Evolutionary conservation across 2,888 invertebrate genomes (phyloP).

Genomic region (Caenorhabditis parvicauda): DNA sequence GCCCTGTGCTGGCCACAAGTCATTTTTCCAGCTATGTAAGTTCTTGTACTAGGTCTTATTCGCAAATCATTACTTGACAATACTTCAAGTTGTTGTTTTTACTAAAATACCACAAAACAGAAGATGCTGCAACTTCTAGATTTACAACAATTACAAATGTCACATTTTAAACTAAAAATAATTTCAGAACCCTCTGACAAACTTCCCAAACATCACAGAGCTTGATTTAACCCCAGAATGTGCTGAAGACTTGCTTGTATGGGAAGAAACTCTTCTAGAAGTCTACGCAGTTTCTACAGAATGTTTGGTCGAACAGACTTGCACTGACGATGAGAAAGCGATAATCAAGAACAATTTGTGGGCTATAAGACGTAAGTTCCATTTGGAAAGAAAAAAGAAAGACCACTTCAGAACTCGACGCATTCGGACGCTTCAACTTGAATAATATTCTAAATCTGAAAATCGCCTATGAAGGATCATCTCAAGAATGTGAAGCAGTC

Average conservation of each 20-base stretch:
- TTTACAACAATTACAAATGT: too few species aligned
- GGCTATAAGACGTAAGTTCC: conserved; percentile 12
- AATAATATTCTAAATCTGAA: conserved; percentile 17
- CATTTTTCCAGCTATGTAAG: too few species aligned
- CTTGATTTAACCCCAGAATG: conserved; percentile 2
- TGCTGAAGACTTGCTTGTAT: conserved; percentile 9
- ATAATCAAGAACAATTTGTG: conserved; percentile 12
- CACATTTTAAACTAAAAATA: too few species aligned
- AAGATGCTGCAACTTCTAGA: too few species aligned
- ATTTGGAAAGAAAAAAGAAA: background rate
- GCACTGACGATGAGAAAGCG: conserved; percentile 7
- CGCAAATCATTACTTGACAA: too few species aligned
- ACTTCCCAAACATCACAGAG: too few species aligned
- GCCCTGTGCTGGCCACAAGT: too few species aligned
- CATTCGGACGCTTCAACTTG: conserved; percentile 17
- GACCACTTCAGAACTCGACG: conserved; percentile 24
- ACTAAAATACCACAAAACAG: too few species aligned
- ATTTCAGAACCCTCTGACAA: too few species aligned
- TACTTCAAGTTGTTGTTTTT: too few species aligned
- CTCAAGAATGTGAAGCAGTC: conserved; percentile 16
- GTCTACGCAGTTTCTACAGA: conserved; percentile 4
- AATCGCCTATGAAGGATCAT: conserved; percentile 15
- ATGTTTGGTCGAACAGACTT: conserved; percentile 7
- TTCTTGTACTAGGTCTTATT: too few species aligned
- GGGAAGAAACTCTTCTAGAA: conserved; percentile 4